phyloP scores from a whole-genome alignment of 2,888 invertebrate species.

The Formica aserva region DNA sequence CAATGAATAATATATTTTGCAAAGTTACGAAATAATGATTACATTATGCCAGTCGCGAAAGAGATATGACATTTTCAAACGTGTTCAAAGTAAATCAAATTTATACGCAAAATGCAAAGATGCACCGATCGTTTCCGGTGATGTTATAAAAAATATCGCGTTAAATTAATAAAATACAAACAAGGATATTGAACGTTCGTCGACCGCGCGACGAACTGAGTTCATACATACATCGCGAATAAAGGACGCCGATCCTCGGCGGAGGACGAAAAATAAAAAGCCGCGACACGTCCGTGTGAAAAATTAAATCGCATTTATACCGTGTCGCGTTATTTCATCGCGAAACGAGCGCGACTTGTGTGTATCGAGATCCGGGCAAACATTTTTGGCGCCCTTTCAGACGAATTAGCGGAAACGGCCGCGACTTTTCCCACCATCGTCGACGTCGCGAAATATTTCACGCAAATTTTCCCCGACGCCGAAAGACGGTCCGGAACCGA shows the following conservation, averaged over 20 bases:
- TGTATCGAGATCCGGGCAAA: conserved; percentile 48
- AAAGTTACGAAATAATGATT: neutral
- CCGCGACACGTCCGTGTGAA: conserved; percentile 27
- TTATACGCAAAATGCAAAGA: conserved; percentile 34
- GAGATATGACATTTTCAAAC: conserved; percentile 20
- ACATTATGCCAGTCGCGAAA: neutral
- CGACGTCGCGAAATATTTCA: conserved; percentile 51
- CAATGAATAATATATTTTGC: conserved; percentile 16
- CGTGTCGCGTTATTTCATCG: conserved; percentile 52
- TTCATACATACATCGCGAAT: conserved; percentile 17
- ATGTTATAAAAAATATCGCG: conserved; percentile 41
- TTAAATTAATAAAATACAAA: conserved; percentile 33
- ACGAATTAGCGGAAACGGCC: conserved; percentile 45
- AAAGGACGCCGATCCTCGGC: conserved; percentile 7
- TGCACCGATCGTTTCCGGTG: conserved; percentile 25
- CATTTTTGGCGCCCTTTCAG: conserved; percentile 55
- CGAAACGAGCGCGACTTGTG: conserved; percentile 20
- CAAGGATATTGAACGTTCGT: conserved; percentile 27
- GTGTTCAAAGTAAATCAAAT: conserved; percentile 30
- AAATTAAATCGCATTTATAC: conserved; percentile 49
- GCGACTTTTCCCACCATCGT: conserved; percentile 31
- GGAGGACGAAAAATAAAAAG: conserved; percentile 3
- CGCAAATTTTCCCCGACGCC: conserved; percentile 41
- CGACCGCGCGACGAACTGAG: neutral
- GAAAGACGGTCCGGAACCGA: conserved; percentile 51